Evolutionary conservation across 2,888 invertebrate species (phyloP).

Genomic region (Dione juno): DNA sequence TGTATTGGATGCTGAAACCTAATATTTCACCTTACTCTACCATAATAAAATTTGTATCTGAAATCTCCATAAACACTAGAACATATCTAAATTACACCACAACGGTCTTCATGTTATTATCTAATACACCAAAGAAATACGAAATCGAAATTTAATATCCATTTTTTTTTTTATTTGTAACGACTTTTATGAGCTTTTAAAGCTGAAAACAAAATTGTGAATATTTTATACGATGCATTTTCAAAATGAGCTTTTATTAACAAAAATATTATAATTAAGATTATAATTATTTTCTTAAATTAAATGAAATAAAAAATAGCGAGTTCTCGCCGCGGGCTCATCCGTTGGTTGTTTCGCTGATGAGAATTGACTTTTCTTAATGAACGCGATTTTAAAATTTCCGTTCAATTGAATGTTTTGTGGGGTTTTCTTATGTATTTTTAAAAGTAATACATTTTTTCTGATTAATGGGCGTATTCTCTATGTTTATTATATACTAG

Average conservation of each 20-base stretch:
- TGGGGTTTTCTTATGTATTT: background rate
- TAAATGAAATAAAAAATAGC: background rate
- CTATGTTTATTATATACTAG: too few species aligned
- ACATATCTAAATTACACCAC: too few species aligned
- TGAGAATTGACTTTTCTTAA: slow-evolving; percentile 33
- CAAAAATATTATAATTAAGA: slow-evolving; percentile 7
- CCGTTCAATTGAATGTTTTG: slow-evolving; percentile 19
- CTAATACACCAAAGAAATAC: background rate
- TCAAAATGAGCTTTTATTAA: slow-evolving; percentile 4
- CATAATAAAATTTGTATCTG: too few species aligned
- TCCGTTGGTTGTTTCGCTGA: slow-evolving; percentile 55
- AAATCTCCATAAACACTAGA: too few species aligned
- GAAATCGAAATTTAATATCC: background rate
- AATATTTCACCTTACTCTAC: too few species aligned
- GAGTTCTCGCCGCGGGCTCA: slow-evolving; percentile 47
- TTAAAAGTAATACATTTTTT: background rate
- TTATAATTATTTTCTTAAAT: slow-evolving; percentile 11
- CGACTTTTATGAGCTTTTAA: background rate
- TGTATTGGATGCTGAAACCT: too few species aligned
- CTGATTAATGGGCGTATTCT: background rate
- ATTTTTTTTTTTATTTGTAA: background rate
- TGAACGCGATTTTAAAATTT: slow-evolving; percentile 28
- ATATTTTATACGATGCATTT: slow-evolving; percentile 1
- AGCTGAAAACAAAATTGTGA: background rate
- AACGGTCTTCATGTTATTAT: background rate